Base-by-base conservation (phyloP, 2,888 invertebrate genomes). In the Cataglyphis livida region DNA sequence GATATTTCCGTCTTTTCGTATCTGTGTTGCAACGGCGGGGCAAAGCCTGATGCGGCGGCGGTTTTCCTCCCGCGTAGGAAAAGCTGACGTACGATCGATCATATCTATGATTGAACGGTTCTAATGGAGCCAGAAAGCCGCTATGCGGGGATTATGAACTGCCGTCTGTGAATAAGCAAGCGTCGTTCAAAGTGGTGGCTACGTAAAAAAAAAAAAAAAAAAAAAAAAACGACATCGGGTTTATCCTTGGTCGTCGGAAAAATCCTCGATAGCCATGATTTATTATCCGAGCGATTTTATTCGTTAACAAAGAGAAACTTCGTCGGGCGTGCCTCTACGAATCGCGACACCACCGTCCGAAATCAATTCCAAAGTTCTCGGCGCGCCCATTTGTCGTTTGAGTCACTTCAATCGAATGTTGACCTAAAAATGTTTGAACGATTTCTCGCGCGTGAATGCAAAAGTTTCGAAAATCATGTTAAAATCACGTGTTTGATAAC, bases 11-110 rank as follows among this genome's bases (percentile, higher is more conserved):
- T 51, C 65, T 61, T 51, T 51, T 79, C 61, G 82, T 68, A 81
- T 82, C 82, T 38, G 68, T 81, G 61, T 57, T 66, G 73, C 65
- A 84, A 70, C 70, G 61, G 25, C 62, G 71, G 18, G 18, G 44
- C 41, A 48, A 81, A 84, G 73, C 71, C 70, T 79, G 32, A 35
- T 21, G 78, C 71, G 44, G 18, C 57, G 21, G 10, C 28, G 32
- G 59, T 82, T 83, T 68, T 68, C 54, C 76, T 61, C 71, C 21
- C 70, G 78, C 64, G 28, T n/a, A 35, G 48, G 32, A 61, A 73
- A 82, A 86, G 73, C 57, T 81, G 83, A 84, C 51, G 79, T 65
- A 81, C 54, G 79, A 89, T 85, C 82, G 75, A 86, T 84, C 85
- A 78, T 81, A 64, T 83, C 75, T 74, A 68, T 38, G 81, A 66